Conservation (phyloP, 2,797 vertebrate species). For the Phoeniculus purpureus region DNA sequence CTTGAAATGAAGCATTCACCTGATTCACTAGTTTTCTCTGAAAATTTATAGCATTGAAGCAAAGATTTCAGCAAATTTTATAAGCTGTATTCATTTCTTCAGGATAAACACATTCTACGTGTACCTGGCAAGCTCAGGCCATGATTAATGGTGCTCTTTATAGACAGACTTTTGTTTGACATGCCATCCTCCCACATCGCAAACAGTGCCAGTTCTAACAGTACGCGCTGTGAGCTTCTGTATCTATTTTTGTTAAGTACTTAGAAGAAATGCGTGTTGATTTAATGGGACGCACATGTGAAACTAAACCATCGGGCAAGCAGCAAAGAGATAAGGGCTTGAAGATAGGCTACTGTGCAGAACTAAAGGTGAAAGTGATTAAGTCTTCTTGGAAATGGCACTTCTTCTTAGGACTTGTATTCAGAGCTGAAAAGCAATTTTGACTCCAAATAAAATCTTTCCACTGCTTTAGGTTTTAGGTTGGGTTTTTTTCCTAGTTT, state of each 20-base stretch:
- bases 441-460: background rate
- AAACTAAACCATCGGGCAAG: background rate
- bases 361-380: background rate
- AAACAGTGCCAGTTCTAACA: background rate
- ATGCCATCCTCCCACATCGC: fast-evolving
- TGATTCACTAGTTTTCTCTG: background rate
- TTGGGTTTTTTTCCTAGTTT: background rate
- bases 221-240: background rate
- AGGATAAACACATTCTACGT: background rate
- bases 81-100: background rate
- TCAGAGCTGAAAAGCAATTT: background rate
- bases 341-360: background rate
- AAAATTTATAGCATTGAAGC: background rate
- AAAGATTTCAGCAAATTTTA: background rate
- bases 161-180: background rate
- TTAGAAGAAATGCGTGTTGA: background rate
- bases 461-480: background rate
- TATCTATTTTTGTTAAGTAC: background rate
- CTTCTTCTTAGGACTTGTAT: background rate
- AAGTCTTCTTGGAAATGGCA: background rate
- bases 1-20: background rate
- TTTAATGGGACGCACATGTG: background rate
- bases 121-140: background rate
- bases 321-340: background rate
- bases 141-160: background rate